Percentiles rank a stretch among this genome's conserved stretches.
phyloP scores from a whole-genome alignment of 2,888 invertebrate species.

The Ametastegia equiseti region DNA sequence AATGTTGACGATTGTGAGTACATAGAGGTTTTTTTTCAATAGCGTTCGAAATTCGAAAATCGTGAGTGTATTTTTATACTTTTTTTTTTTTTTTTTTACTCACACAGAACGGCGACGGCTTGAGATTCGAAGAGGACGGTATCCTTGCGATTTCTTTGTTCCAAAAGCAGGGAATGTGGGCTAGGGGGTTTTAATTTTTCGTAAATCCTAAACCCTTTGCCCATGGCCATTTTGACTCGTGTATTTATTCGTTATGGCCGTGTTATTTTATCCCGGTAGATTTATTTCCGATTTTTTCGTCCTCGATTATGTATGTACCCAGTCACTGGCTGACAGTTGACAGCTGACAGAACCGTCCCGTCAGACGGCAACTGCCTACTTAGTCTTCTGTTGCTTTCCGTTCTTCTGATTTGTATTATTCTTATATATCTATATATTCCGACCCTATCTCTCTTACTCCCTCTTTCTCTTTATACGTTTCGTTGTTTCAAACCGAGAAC shows the following conservation, averaged over 20 bases:
- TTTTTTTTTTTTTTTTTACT: constrained; percentile 69
- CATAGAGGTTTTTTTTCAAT: too few species aligned
- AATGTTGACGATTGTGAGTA: too few species aligned
- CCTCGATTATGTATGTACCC: too few species aligned
- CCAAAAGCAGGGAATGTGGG: constrained; percentile 93
- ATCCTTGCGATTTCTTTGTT: constrained; percentile 91
- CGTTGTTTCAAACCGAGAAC: background rate
- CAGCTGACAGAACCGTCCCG: constrained; percentile 37
- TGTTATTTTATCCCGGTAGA: background rate
- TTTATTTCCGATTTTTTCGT: background rate
- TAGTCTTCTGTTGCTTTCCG: constrained; percentile 4
- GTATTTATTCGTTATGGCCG: background rate
- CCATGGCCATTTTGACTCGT: constrained; percentile 91
- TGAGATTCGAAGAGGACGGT: constrained; percentile 95
- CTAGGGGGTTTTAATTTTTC: constrained; percentile 92
- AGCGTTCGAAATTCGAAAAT: background rate
- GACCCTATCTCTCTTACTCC: too few species aligned
- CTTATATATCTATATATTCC: background rate
- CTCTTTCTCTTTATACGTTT: background rate
- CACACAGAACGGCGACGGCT: constrained; percentile 91
- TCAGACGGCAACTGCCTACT: background rate
- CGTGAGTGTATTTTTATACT: background rate
- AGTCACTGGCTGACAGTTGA: background rate
- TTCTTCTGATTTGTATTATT: background rate
- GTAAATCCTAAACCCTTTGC: constrained; percentile 93